Evolutionary conservation across 2,888 invertebrate species (phyloP).

Genomic region (Melanotus villosus): DNA sequence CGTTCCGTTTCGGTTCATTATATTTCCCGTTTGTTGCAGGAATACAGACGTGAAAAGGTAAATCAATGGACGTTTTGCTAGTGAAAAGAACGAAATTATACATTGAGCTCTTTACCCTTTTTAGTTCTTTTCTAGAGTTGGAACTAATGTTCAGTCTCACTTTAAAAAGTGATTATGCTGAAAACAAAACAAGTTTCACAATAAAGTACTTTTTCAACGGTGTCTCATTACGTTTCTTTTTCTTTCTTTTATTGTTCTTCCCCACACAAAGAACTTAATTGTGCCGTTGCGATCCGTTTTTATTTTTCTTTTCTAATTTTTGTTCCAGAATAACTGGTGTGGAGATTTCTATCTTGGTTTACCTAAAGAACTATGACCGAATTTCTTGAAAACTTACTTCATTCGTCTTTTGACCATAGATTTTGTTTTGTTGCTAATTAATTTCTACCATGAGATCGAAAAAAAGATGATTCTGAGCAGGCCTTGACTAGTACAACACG

Average conservation of each 20-base stretch:
- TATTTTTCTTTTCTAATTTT: background rate
- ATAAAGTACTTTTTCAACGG: background rate
- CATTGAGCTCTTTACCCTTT: background rate
- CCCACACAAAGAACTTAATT: background rate
- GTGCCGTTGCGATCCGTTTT: background rate
- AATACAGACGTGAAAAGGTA: background rate
- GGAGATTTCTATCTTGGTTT: background rate
- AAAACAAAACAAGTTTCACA: constrained; percentile 3
- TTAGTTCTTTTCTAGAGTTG: background rate
- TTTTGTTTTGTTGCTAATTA: too few relatives aligned
- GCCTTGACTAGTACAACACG: too few relatives aligned
- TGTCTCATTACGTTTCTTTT: constrained; percentile 1
- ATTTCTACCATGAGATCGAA: too few relatives aligned
- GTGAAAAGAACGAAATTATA: background rate
- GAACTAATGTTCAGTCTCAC: background rate
- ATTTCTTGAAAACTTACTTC: too few relatives aligned
- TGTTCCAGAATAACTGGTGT: background rate
- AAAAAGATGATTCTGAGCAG: too few relatives aligned
- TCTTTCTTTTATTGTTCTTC: background rate
- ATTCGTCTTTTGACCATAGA: too few relatives aligned
- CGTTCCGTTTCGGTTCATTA: background rate
- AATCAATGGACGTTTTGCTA: background rate
- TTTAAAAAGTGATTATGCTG: background rate
- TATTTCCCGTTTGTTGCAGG: background rate
- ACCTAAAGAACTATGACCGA: too few relatives aligned